Conservation (phyloP, 1,140 invertebrate species). For the Watersipora subatra region DNA sequence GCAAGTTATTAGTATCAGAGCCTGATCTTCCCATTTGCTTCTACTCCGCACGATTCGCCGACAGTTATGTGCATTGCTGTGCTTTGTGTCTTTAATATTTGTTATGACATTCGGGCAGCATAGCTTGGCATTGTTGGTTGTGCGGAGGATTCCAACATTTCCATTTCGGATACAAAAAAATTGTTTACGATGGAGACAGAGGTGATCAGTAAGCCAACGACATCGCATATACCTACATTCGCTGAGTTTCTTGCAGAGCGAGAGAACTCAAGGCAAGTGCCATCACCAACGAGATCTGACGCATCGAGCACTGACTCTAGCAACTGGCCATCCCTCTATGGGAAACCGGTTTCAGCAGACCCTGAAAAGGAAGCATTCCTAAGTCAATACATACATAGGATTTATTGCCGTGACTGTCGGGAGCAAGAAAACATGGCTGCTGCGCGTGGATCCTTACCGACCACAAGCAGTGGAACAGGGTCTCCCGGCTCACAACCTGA, state of each 20-base stretch:
- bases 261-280: neutral
- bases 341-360: neutral
- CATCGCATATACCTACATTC: neutral
- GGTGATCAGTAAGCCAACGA: too few species aligned
- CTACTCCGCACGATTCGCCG: too few species aligned
- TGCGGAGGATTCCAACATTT: too few species aligned
- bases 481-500: neutral
- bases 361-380: constrained; percentile 5
- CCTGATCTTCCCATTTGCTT: too few species aligned
- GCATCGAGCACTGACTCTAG: neutral
- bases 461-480: neutral
- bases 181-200: too few species aligned
- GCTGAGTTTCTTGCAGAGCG: neutral
- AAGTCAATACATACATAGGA: constrained; percentile 11
- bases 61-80: too few species aligned
- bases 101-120: too few species aligned
- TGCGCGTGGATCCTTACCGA: neutral
- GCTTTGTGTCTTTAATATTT: too few species aligned
- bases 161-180: too few species aligned
- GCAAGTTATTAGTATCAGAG: too few species aligned
- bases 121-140: too few species aligned
- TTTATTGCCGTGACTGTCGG: constrained; percentile 19
- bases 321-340: neutral
- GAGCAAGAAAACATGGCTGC: neutral
- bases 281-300: neutral